Evolutionary conservation across 1,140 invertebrate species (phyloP).

Genomic region (Philopotamus ludificatus): DNA sequence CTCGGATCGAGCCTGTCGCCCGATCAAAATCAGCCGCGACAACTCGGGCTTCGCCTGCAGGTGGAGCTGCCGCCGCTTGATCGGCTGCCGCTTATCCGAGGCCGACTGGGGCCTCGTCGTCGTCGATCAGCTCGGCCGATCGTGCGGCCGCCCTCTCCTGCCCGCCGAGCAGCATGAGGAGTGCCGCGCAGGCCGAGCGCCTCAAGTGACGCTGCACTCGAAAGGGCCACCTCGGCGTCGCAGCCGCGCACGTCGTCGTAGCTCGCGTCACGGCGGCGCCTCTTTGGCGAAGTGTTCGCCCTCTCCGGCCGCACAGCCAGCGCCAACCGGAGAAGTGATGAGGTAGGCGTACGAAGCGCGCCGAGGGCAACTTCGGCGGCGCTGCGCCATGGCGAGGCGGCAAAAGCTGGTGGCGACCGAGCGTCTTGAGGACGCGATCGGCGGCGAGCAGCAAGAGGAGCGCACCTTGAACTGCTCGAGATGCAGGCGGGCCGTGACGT

Average conservation of each 20-base stretch:
- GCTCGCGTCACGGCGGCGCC: constrained; percentile 78
- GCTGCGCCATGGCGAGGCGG: constrained; percentile 69
- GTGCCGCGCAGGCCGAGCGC: constrained; percentile 78
- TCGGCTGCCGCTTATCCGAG: constrained; percentile 70
- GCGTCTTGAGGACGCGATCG: constrained; percentile 82
- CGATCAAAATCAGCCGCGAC: constrained; percentile 73
- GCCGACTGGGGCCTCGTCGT: constrained; percentile 66
- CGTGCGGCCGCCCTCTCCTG: constrained; percentile 71
- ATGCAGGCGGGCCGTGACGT: constrained; percentile 88
- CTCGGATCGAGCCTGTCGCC: constrained; percentile 73
- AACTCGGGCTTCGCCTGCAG: constrained; percentile 74
- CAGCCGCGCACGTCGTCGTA: constrained; percentile 50
- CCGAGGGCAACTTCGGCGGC: constrained; percentile 75
- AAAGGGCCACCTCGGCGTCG: constrained; percentile 69
- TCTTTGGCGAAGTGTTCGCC: constrained; percentile 71
- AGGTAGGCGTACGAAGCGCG: constrained; percentile 83
- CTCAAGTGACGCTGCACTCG: constrained; percentile 81
- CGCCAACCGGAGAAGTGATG: constrained; percentile 81
- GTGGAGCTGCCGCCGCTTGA: constrained; percentile 62
- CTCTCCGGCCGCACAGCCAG: constrained; percentile 65
- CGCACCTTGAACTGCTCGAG: constrained; percentile 85
- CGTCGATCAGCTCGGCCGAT: constrained; percentile 72
- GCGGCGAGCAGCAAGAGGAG: constrained; percentile 72
- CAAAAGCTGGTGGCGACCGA: constrained; percentile 65
- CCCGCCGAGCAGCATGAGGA: constrained; percentile 79